phyloP scores from a whole-genome alignment of 2,113 vertebrate genomes.

The Hemiprocne comata region DNA sequence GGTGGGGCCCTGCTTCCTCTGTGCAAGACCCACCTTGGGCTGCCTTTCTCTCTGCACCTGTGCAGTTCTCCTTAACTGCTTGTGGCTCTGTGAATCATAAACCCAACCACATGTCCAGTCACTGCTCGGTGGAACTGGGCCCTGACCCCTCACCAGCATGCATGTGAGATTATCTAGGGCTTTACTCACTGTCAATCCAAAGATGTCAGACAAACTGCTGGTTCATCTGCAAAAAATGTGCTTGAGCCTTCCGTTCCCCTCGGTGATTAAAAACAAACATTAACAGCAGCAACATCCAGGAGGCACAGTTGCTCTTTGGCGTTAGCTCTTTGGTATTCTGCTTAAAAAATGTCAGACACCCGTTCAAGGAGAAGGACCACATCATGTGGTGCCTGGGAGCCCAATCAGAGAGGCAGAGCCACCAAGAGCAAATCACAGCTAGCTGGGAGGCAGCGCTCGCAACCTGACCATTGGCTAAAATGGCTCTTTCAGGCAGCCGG shows the following conservation, averaged over 20 bases:
- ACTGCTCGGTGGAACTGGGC: not conserved
- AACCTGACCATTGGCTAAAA: conserved; percentile 10
- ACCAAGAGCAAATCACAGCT: not conserved
- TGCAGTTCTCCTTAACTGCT: not conserved
- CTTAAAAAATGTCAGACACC: not conserved
- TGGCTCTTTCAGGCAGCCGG: not conserved
- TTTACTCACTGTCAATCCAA: not conserved
- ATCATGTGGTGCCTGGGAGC: not conserved
- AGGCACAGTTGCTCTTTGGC: not conserved
- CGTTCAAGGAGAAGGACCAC: not conserved
- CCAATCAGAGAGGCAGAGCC: not conserved
- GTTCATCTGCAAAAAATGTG: not conserved
- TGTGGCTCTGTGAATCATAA: not conserved
- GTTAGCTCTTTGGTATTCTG: not conserved
- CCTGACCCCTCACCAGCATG: not conserved
- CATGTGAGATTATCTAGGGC: accelerated
- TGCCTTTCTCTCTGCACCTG: not conserved
- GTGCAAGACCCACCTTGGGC: not conserved
- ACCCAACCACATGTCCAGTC: accelerated
- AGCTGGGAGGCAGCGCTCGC: not conserved
- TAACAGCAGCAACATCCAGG: not conserved
- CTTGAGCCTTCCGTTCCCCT: not conserved
- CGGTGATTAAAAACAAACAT: not conserved
- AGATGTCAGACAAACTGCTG: not conserved
- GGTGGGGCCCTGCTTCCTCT: not conserved